Conservation (phyloP, 1,140 invertebrate genomes). For the Bicyclus anynana region DNA sequence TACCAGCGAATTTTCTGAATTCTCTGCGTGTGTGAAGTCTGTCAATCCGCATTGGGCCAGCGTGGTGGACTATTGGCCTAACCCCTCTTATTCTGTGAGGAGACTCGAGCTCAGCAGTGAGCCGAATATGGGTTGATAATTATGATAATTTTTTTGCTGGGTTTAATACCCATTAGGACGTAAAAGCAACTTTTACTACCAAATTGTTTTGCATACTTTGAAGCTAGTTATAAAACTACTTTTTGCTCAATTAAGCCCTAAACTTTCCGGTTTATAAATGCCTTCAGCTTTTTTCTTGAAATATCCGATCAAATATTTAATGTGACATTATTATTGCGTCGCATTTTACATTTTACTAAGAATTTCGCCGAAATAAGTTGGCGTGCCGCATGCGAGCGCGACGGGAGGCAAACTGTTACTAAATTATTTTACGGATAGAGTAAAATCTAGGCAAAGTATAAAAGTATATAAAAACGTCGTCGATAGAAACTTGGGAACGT, state of each 20-base stretch:
- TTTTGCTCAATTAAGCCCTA: neutral
- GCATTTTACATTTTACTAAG: slow-evolving; percentile 26
- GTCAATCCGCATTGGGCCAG: too few relatives aligned
- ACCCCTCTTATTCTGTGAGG: too few relatives aligned
- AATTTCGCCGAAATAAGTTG: slow-evolving; percentile 20
- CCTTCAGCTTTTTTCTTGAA: neutral
- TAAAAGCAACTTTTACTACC: neutral
- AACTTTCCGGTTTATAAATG: slow-evolving; percentile 2
- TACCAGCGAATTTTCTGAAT: too few relatives aligned
- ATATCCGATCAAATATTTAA: slow-evolving; percentile 19
- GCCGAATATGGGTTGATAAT: too few relatives aligned
- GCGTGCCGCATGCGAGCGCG: slow-evolving; percentile 37
- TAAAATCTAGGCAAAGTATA: slow-evolving; percentile 24
- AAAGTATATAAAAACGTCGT: slow-evolving; percentile 33
- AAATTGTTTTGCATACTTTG: neutral
- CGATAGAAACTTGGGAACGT: slow-evolving; percentile 12
- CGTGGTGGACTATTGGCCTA: too few relatives aligned
- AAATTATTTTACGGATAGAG: slow-evolving; percentile 31
- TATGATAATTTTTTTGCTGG: neutral
- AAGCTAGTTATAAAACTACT: neutral
- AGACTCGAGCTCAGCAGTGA: too few relatives aligned
- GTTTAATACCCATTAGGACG: too few relatives aligned
- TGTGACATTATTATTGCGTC: slow-evolving; percentile 27
- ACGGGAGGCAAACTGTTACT: slow-evolving; percentile 24
- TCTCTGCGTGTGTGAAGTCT: too few relatives aligned